Conservation (phyloP, 2,113 vertebrate genomes). For the Nycticryphes semicollaris region DNA sequence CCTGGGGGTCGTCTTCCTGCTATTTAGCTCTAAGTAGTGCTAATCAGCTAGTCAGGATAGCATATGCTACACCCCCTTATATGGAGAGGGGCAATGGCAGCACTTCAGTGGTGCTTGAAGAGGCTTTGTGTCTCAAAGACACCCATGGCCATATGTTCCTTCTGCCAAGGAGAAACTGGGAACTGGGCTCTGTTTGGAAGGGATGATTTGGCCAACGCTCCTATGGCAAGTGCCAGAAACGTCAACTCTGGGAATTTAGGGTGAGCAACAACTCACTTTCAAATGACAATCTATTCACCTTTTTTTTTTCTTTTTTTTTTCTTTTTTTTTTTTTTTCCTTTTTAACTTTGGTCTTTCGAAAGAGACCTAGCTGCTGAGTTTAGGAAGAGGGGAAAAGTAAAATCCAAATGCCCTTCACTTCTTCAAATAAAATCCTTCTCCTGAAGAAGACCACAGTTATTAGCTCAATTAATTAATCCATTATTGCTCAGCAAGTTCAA, state of each 20-base stretch:
- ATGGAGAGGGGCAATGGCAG: slow-evolving; percentile 50
- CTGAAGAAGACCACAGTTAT: background rate
- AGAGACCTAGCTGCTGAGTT: background rate
- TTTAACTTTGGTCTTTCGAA: slow-evolving; percentile 8
- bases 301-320: background rate
- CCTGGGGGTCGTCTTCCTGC: background rate
- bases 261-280: slow-evolving; percentile 37
- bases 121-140: slow-evolving; percentile 42
- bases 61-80: slow-evolving; percentile 43
- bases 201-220: background rate
- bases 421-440: background rate
- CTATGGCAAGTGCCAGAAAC: slow-evolving; percentile 13
- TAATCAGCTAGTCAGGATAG: slow-evolving; percentile 45
- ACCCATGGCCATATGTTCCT: slow-evolving; percentile 27
- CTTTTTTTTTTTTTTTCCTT: background rate
- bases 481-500: background rate
- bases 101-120: slow-evolving; percentile 43
- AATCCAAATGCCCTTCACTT: background rate
- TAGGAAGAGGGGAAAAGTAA: background rate
- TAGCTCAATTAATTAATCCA: background rate
- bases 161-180: slow-evolving; percentile 28
- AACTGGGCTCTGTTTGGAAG: slow-evolving; percentile 37
- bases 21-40: slow-evolving; percentile 28
- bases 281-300: slow-evolving; percentile 40
- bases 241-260: slow-evolving; percentile 26